Evolutionary conservation across 2,888 invertebrate genomes (phyloP).

Genomic region (Micoletzkya japonica): DNA sequence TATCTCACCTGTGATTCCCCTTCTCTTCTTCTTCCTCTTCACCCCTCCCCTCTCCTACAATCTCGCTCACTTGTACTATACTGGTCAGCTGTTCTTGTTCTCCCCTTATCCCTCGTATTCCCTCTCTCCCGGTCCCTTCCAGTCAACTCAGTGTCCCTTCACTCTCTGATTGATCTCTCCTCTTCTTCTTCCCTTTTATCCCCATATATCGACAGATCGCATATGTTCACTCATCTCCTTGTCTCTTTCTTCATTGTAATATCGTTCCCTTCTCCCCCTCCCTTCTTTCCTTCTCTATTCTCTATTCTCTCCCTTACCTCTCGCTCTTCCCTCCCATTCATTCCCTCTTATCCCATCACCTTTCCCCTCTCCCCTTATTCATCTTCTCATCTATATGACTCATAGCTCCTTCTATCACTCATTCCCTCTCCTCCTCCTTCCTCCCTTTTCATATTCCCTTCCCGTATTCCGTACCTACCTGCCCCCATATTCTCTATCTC

Average conservation of each 20-base stretch:
- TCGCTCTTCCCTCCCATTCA: too few relatives aligned
- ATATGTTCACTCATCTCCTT: background rate
- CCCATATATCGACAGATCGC: too few relatives aligned
- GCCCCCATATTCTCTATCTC: too few relatives aligned
- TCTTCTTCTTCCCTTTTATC: background rate
- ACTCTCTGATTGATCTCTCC: background rate
- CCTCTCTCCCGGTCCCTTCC: background rate
- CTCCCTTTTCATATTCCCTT: too few relatives aligned
- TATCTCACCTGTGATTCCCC: background rate
- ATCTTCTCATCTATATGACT: too few relatives aligned
- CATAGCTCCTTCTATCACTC: too few relatives aligned
- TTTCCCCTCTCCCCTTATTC: too few relatives aligned
- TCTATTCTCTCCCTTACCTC: slow-evolving; percentile 1
- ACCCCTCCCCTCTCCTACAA: background rate
- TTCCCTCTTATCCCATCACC: too few relatives aligned
- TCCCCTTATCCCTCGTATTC: background rate
- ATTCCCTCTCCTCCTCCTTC: too few relatives aligned
- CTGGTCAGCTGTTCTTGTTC: background rate
- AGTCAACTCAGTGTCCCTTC: background rate
- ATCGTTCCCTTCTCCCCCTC: background rate
- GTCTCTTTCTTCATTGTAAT: background rate
- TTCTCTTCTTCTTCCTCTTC: background rate
- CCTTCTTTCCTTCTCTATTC: background rate
- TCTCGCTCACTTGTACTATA: background rate
- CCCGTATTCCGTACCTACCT: too few relatives aligned